Conservation (phyloP, 2,113 vertebrate genomes). For the Perca flavescens region DNA sequence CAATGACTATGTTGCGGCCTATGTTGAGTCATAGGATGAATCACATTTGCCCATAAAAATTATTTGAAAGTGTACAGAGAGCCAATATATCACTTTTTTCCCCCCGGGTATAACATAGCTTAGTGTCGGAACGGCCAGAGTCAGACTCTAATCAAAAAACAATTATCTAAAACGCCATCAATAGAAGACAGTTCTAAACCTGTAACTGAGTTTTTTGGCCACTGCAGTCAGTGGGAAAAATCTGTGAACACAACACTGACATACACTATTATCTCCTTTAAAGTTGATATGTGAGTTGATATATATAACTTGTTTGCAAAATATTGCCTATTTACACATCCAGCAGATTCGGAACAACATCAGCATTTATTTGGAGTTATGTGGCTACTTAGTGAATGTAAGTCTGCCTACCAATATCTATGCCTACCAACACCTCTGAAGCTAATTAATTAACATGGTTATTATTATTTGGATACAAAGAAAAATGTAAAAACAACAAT, state of each 20-base stretch:
- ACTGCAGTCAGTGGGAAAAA: background rate
- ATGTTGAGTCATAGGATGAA: constrained; percentile 3
- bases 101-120: background rate
- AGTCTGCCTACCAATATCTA: background rate
- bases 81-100: background rate
- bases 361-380: background rate
- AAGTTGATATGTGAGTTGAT: background rate
- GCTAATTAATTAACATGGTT: background rate
- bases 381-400: background rate
- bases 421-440: background rate
- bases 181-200: background rate
- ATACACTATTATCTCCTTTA: background rate
- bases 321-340: too few relatives aligned
- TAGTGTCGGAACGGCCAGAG: background rate
- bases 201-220: background rate
- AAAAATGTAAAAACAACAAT: background rate
- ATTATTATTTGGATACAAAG: background rate
- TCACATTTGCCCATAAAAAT: constrained; percentile 6
- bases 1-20: background rate
- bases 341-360: too few relatives aligned
- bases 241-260: background rate
- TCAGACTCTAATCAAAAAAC: constrained; percentile 2
- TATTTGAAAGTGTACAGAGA: background rate
- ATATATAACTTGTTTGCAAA: too few relatives aligned
- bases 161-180: background rate